Percentiles rank a stretch among this genome's conserved stretches.
These are phyloP conservation scores for Actinernus sp. DNA, from an alignment of 92 coral and sea anemone species.

Conservation along the genomic window DNA sequence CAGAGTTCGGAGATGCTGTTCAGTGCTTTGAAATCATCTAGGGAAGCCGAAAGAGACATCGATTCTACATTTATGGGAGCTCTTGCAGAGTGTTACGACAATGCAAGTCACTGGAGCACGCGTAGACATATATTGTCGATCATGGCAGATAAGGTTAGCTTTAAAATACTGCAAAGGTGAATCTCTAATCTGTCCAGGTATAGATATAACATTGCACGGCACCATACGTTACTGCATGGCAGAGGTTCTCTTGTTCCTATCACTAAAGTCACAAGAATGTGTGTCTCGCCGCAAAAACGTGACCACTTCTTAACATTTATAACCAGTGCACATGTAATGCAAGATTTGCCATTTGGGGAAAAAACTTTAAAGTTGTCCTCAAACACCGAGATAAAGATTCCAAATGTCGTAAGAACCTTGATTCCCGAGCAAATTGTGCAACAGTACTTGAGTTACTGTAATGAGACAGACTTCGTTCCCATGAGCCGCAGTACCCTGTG, in stretches of 20 bases:
- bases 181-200: constrained; percentile 20
- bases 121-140: constrained; percentile 28
- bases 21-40: no score
- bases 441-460: constrained; percentile 21
- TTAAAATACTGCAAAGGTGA: constrained; percentile 3
- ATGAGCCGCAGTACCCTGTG: constrained; percentile 21
- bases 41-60: no score
- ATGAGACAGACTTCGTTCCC: constrained; percentile 19
- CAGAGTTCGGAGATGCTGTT: no score
- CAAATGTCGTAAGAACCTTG: constrained; percentile 28
- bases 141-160: constrained; percentile 35
- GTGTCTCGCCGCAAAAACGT: neutral
- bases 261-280: constrained; percentile 3
- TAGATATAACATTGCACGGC: constrained; percentile 12
- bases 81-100: constrained; percentile 17
- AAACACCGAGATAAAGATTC: constrained; percentile 8
- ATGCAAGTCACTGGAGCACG: constrained; percentile 22
- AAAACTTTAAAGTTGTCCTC: constrained; percentile 13
- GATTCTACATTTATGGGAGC: no score
- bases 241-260: constrained; percentile 10
- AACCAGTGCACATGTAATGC: constrained; percentile 34
- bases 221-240: constrained; percentile 9
- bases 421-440: constrained; percentile 20
- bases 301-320: constrained; percentile 32
- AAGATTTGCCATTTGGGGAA: constrained; percentile 34